Percentiles rank a stretch among this genome's conserved stretches.
phyloP scores from a whole-genome alignment of 2,113 vertebrate species.

The Aptenodytes forsteri region DNA sequence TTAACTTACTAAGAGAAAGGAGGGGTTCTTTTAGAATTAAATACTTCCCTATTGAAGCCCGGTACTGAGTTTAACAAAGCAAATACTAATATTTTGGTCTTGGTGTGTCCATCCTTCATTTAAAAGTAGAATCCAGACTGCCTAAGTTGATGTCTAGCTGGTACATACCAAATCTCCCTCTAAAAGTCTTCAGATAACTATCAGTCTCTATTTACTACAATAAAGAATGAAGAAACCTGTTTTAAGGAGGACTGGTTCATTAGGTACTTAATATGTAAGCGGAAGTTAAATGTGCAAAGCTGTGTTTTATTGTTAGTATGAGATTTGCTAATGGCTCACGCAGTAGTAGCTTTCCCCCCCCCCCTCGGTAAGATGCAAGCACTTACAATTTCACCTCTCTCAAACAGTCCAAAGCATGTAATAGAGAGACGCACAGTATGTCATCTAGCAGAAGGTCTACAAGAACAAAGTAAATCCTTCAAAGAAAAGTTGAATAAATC shows the following conservation, averaged over 20 bases:
- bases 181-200: not conserved
- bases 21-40: not conserved
- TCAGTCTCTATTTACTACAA: not conserved
- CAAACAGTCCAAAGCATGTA: not conserved
- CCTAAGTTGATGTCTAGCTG: not conserved
- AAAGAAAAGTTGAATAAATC: constrained; percentile 20
- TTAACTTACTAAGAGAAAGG: not conserved
- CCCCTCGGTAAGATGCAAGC: not conserved
- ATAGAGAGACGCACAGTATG: not conserved
- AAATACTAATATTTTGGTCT: not conserved
- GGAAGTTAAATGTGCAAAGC: not conserved
- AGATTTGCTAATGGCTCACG: not conserved
- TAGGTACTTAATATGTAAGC: not conserved
- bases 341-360: not conserved
- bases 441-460: not conserved
- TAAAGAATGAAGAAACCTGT: not conserved
- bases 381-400: not conserved
- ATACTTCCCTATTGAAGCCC: not conserved
- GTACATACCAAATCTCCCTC: not conserved
- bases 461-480: not conserved
- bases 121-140: not conserved
- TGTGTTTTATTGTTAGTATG: not conserved
- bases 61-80: not conserved
- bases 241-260: not conserved
- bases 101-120: not conserved